These are phyloP conservation scores for Gorsachius goisagi DNA, from an alignment of 2,113 vertebrate species.

Conservation along the genomic window DNA sequence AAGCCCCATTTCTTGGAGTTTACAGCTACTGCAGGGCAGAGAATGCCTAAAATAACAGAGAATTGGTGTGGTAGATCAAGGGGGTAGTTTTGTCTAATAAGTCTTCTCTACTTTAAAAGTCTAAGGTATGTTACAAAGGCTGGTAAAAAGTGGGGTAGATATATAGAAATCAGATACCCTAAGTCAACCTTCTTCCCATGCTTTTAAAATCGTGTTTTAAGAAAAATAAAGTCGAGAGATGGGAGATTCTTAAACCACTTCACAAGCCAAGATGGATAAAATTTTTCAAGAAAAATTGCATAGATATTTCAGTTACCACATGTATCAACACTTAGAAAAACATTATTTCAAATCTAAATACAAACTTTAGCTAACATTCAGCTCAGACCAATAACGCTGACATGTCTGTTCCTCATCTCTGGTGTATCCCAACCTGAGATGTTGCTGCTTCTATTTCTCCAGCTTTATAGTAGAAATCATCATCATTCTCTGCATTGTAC, in stretches of 20 bases:
- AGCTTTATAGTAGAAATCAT: conserved; percentile 62
- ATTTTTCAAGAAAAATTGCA: not conserved
- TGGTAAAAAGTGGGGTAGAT: not conserved
- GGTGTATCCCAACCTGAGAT: conserved; percentile 61
- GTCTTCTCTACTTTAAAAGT: not conserved
- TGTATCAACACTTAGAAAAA: not conserved
- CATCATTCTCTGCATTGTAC: conserved; percentile 33
- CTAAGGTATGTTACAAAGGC: not conserved
- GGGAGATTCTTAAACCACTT: not conserved
- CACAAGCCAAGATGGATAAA: not conserved
- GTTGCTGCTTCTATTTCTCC: conserved; percentile 19
- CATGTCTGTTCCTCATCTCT: not conserved
- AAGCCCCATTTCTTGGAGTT: not conserved
- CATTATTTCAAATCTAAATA: not conserved
- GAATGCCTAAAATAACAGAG: not conserved
- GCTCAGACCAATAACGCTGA: not conserved
- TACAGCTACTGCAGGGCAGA: not conserved
- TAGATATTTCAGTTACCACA: not conserved
- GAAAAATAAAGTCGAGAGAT: not conserved
- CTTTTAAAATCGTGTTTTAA: not conserved
- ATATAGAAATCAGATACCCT: not conserved
- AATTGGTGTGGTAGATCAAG: not conserved
- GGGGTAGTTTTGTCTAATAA: not conserved
- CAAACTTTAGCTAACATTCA: not conserved
- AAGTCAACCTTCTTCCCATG: not conserved